These are phyloP conservation scores for Glaucidium brasilianum DNA, from an alignment of 2,113 vertebrate species.

Conservation along the genomic window DNA sequence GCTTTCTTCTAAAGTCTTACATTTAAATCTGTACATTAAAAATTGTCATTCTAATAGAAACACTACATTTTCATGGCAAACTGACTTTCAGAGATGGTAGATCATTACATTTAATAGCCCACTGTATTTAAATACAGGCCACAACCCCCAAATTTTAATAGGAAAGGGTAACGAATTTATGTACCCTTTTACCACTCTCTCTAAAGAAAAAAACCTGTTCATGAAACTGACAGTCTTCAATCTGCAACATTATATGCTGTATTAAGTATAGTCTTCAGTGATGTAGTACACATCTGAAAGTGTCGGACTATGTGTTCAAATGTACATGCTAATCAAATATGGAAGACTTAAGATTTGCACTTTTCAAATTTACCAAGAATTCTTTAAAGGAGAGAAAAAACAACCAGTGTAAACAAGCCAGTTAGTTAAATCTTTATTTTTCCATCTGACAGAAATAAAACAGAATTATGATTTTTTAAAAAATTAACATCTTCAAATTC, in stretches of 20 bases:
- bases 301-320: background rate
- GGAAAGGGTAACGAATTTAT: fast-evolving
- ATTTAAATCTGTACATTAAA: background rate
- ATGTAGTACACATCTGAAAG: background rate
- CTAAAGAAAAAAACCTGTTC: background rate
- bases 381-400: background rate
- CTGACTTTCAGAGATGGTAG: background rate
- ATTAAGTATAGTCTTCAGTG: background rate
- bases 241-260: background rate
- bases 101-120: background rate
- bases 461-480: background rate
- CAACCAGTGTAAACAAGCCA: background rate
- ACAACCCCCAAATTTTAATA: background rate
- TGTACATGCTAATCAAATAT: background rate
- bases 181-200: background rate
- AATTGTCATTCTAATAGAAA: background rate
- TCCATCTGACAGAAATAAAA: background rate
- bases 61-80: background rate
- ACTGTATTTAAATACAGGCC: background rate
- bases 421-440: background rate
- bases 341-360: background rate
- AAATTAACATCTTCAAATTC: background rate
- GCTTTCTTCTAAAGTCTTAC: background rate
- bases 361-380: background rate
- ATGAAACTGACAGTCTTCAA: background rate